Percentiles rank a stretch among this genome's conserved stretches.
Evolutionary conservation across 2,888 invertebrate genomes (phyloP).

Genomic region (Tolmerus cingulatus): DNA sequence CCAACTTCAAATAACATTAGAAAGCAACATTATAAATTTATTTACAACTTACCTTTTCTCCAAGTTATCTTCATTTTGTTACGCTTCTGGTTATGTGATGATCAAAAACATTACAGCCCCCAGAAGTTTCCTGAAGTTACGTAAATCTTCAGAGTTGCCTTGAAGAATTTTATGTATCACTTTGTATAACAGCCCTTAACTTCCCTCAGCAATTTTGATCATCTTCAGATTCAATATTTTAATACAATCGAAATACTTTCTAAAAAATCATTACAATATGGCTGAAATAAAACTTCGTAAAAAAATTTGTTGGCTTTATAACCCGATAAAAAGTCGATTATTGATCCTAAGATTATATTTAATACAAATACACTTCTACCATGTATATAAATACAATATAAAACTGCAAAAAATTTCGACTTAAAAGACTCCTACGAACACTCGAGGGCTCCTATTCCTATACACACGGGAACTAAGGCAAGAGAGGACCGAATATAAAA

Average conservation of each 20-base stretch:
- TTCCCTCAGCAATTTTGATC: too few species aligned
- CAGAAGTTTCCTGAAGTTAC: neutral
- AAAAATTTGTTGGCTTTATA: neutral
- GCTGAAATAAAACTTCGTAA: neutral
- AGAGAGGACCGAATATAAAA: neutral
- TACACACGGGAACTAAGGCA: slow-evolving; percentile 6
- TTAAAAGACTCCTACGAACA: slow-evolving; percentile 13
- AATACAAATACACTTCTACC: slow-evolving; percentile 43
- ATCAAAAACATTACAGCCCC: neutral
- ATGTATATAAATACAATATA: slow-evolving; percentile 44
- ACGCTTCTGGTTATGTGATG: neutral
- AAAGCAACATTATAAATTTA: too few species aligned
- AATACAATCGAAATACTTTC: too few species aligned
- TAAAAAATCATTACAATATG: too few species aligned
- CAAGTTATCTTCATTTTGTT: neutral
- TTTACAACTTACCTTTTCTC: neutral
- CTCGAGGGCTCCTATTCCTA: neutral
- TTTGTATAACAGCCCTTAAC: too few species aligned
- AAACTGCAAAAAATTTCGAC: slow-evolving; percentile 21
- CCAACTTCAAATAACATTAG: too few species aligned
- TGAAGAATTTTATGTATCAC: neutral
- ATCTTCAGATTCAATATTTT: too few species aligned
- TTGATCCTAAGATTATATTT: slow-evolving; percentile 28
- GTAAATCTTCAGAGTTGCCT: too few species aligned
- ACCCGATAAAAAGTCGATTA: neutral